Conservation (phyloP, 2,113 vertebrate genomes). For the Megaceryle maxima region DNA sequence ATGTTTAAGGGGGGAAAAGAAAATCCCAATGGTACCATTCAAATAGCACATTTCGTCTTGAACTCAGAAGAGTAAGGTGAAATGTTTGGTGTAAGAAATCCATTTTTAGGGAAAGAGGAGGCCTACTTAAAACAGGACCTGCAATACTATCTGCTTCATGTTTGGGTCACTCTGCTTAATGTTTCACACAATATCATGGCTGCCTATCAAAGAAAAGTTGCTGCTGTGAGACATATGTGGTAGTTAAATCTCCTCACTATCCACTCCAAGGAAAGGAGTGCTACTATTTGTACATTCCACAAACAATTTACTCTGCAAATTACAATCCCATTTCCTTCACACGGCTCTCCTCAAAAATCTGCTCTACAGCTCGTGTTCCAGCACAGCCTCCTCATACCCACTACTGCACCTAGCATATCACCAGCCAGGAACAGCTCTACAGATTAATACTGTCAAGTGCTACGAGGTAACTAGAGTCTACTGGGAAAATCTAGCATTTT, state of each 20-base stretch:
- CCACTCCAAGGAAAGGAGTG: not conserved
- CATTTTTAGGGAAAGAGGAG: not conserved
- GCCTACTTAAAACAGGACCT: not conserved
- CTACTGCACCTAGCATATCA: not conserved
- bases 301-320: not conserved
- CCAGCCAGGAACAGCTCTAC: not conserved
- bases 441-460: not conserved
- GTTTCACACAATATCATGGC: not conserved
- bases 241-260: not conserved
- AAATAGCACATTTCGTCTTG: not conserved
- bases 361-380: not conserved
- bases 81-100: not conserved
- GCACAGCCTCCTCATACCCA: not conserved
- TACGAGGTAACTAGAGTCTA: not conserved
- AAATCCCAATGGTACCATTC: not conserved
- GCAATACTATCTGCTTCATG: not conserved
- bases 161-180: not conserved
- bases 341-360: not conserved
- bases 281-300: not conserved
- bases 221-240: not conserved
- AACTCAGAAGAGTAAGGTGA: not conserved
- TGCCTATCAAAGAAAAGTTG: not conserved
- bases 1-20: not conserved
- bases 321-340: not conserved
- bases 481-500: not conserved